Evolutionary conservation across 35 echinoderm and acorn worm species (phyloP), one percentile per base, ranked within the genome.

Genomic region (Diadema setosum): DNA sequence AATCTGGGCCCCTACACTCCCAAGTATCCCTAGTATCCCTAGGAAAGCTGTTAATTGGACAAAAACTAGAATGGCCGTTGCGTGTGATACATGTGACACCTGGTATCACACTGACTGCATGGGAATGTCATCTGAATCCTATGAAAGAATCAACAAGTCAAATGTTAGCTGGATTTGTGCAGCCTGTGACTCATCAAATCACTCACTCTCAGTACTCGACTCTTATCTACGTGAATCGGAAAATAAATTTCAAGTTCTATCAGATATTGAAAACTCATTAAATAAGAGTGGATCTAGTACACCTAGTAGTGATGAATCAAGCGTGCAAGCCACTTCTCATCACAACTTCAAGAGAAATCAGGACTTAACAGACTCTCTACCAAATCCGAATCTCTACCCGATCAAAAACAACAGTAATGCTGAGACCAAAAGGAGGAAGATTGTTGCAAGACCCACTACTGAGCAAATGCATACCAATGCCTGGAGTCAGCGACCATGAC

Each of bases 31-130:
- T n/a, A n/a, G n/a, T n/a, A n/a, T n/a, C n/a, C n/a, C n/a, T n/a
- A n/a, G n/a, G 4, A 15, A 60, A 85, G 27, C 20, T 52, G 25
- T 85, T 3, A 35, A 34, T 42, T 39, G 55, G 55, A 61, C 83
- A 14, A 16, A 23, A 4, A 65, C 83, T 35, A 12, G 57, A 21
- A 85, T 45, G 60, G 56, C 83, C 0, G 83, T 65, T 42, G 57
- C 83, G 5, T 85, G 83, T 39, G 83, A 85, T 85, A 42, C 15
- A 14, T 52, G 46, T 30, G 63, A 67, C 21, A 67, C 63, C 21
- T 67, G 63, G 63, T 2, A 82, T 67, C 83, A 65, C 58, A 43
- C 57, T 5, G 83, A 85, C 24, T 65, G 83, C 42, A 85, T 85
- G 56, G 83, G 83, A 20, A 85, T 65, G 83, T 64, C 34, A 5